Conservation (phyloP, 2,888 invertebrate genomes). For the Drosophila peninsularis region DNA sequence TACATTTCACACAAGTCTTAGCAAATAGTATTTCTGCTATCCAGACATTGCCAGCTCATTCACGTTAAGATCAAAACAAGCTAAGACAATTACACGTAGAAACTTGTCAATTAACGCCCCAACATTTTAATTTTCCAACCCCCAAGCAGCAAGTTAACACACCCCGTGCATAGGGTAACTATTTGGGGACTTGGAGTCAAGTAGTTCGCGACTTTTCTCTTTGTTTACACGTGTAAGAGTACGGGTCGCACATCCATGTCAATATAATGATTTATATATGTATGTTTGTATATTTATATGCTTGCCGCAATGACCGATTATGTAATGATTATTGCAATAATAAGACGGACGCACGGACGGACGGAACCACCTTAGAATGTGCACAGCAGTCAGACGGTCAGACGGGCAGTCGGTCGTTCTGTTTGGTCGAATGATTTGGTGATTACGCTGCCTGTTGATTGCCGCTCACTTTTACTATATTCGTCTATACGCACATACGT, state of each 20-base stretch:
- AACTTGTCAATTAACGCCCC: constrained; percentile 22
- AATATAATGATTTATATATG: constrained; percentile 20
- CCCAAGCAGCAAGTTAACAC: constrained; percentile 16
- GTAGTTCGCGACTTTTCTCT: constrained; percentile 30
- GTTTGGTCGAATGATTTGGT: constrained; percentile 45
- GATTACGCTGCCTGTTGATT: constrained; percentile 44
- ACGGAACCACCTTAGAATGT: constrained; percentile 44
- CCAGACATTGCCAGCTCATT: neutral
- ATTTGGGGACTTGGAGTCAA: constrained; percentile 13
- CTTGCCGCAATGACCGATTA: constrained; percentile 62
- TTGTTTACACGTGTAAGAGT: constrained; percentile 30
- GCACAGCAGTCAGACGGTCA: constrained; percentile 18
- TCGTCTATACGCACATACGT: constrained; percentile 9
- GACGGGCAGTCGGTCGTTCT: constrained; percentile 18
- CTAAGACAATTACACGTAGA: neutral
- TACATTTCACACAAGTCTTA: too few species aligned
- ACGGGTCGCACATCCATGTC: constrained; percentile 20
- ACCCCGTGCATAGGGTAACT: constrained; percentile 22
- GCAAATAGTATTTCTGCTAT: neutral
- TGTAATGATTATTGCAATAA: constrained; percentile 67
- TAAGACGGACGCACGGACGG: constrained; percentile 31
- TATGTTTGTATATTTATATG: neutral
- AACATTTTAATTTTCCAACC: constrained; percentile 9
- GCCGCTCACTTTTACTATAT: constrained; percentile 46
- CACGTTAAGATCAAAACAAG: constrained; percentile 1